These are phyloP conservation scores for Caretta caretta DNA, from an alignment of 2,113 vertebrate species.

Conservation along the genomic window DNA sequence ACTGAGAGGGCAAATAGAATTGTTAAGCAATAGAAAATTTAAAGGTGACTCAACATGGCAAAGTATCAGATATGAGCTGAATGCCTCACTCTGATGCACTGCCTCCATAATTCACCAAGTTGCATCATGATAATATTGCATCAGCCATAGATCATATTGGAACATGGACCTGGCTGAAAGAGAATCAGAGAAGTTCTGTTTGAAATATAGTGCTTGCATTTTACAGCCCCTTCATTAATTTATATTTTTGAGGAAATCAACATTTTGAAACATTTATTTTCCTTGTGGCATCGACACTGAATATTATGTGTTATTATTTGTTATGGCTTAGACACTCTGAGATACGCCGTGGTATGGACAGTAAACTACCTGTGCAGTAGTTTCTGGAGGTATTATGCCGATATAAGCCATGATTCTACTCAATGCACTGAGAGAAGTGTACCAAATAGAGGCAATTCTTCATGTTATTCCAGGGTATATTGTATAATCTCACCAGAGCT, in stretches of 20 bases:
- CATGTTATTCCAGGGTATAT: background rate
- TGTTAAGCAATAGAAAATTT: background rate
- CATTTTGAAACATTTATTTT: background rate
- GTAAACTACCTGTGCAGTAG: background rate
- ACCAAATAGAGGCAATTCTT: background rate
- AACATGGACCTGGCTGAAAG: background rate
- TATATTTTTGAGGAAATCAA: background rate
- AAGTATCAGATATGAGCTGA: background rate
- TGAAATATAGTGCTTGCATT: background rate
- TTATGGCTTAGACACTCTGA: background rate
- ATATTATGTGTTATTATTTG: background rate
- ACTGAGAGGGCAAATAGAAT: rapidly evolving
- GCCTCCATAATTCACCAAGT: background rate
- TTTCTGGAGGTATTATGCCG: background rate
- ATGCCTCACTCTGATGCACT: background rate
- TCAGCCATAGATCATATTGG: background rate
- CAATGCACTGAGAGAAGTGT: background rate
- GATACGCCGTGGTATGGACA: background rate
- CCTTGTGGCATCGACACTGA: background rate
- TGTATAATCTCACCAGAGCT: background rate
- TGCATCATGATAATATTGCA: background rate
- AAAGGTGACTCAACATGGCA: background rate
- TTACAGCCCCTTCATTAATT: background rate
- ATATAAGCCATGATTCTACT: background rate
- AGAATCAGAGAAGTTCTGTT: background rate